A percentile compares a stretch with the other conserved stretches of the same genome.
Evolutionary conservation across 2,888 invertebrate genomes (phyloP).

Genomic region (Euclidia mi): DNA sequence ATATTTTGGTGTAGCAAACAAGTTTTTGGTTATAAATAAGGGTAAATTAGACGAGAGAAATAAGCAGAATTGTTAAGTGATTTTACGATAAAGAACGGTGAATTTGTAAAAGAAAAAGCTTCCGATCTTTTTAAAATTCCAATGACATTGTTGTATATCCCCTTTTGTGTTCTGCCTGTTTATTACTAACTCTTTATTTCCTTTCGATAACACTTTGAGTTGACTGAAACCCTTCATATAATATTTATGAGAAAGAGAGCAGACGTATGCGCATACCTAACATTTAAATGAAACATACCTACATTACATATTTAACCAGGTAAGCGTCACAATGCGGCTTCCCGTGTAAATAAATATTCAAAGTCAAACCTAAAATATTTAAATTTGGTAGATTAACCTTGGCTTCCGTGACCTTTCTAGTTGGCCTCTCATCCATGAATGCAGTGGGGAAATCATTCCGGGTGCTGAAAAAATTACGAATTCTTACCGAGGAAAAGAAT

Average conservation of each 20-base stretch:
- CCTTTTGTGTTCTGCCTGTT: neutral
- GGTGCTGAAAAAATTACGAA: constrained; percentile 64
- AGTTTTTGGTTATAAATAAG: neutral
- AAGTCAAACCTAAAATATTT: constrained; percentile 51
- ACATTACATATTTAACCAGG: constrained; percentile 39
- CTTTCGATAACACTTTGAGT: constrained; percentile 16
- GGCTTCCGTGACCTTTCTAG: constrained; percentile 47
- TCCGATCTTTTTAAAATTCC: too few relatives aligned
- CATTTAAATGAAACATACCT: constrained; percentile 44
- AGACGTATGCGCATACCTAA: constrained; percentile 17
- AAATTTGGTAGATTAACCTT: constrained; percentile 42
- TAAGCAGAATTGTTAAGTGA: too few relatives aligned
- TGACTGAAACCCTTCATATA: neutral
- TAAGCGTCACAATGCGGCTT: constrained; percentile 34
- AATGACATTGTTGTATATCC: too few relatives aligned
- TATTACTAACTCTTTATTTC: constrained; percentile 3
- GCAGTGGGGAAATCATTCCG: constrained; percentile 71
- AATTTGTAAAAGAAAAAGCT: too few relatives aligned
- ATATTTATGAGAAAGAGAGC: constrained; percentile 10
- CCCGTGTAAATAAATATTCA: constrained; percentile 46
- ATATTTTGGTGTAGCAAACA: constrained; percentile 1
- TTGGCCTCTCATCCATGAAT: constrained; percentile 64
- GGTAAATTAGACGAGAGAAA: too few relatives aligned
- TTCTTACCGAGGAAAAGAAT: constrained; percentile 63
- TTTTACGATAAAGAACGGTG: too few relatives aligned